Percentiles rank a stretch among this genome's conserved stretches.
Conservation (phyloP, 2,888 invertebrate species). For the Bhutanitis thaidina region DNA sequence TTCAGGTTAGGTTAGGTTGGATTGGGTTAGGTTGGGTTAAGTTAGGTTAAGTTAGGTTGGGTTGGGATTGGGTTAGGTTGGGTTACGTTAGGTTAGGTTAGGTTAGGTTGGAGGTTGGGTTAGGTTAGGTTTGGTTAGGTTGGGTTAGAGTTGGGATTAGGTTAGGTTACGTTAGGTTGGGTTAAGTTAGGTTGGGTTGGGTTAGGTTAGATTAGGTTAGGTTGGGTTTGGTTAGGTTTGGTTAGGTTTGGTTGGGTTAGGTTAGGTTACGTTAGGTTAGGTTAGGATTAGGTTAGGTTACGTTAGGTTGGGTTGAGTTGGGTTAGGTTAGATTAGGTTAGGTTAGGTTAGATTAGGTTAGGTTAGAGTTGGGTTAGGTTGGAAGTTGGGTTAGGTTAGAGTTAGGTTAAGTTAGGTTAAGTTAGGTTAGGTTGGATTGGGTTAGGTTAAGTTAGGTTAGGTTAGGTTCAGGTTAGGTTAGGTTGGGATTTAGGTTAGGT, state of each 20-base stretch:
- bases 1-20: no score
- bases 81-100: constrained; percentile 4
- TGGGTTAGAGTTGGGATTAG: no score
- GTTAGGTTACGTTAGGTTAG: no score
- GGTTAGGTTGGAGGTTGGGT: no score
- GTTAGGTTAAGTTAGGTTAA: constrained; percentile 4
- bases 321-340: constrained; percentile 4
- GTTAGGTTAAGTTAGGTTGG: neutral
- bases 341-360: constrained; percentile 2
- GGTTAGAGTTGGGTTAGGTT: no score
- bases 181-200: constrained; percentile 4
- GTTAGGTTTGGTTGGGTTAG: no score
- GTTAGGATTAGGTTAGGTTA: neutral
- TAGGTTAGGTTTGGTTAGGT: constrained; percentile 2
- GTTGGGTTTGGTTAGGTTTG: no score
- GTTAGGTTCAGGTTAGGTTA: neutral
- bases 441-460: neutral
- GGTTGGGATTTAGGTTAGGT: no score
- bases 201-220: neutral
- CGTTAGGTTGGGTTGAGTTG: neutral
- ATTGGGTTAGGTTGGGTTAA: neutral
- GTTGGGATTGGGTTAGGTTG: constrained; percentile 6
- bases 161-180: neutral
- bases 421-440: constrained; percentile 1
- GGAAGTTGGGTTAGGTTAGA: no score